Conservation (phyloP, 1,140 invertebrate genomes). For the Drosophila burlai region DNA sequence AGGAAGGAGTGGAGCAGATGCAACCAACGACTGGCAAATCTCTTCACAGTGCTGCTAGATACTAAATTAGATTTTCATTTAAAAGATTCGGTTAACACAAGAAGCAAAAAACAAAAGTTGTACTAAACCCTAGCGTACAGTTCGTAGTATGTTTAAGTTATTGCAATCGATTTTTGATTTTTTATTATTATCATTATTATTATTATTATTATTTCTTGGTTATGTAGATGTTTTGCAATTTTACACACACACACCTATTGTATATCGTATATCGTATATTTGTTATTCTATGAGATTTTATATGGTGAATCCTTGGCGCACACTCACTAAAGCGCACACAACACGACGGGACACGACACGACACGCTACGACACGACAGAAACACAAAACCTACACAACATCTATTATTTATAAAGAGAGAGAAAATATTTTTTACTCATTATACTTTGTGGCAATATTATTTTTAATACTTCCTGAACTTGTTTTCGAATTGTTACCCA, state of each 20-base stretch:
- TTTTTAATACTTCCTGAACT: conserved; percentile 50
- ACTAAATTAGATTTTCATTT: conserved; percentile 74
- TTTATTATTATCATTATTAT: conserved; percentile 52
- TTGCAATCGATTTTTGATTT: conserved; percentile 70
- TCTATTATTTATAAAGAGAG: conserved; percentile 75
- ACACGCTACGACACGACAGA: conserved; percentile 12
- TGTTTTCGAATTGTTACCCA: conserved; percentile 49
- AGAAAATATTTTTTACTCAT: conserved; percentile 62
- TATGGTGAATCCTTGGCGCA: conserved; percentile 61
- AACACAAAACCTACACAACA: conserved; percentile 35
- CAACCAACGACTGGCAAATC: conserved; percentile 80
- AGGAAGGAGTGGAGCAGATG: conserved; percentile 35
- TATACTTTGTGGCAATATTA: conserved; percentile 69
- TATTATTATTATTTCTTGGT: conserved; percentile 61
- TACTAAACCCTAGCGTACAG: conserved; percentile 59
- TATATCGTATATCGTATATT: conserved; percentile 65
- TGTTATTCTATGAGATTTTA: conserved; percentile 82
- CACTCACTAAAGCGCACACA: conserved; percentile 48
- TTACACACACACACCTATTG: conserved; percentile 48
- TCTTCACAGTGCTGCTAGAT: conserved; percentile 78
- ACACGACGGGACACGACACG: not conserved
- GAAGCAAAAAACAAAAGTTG: conserved; percentile 47
- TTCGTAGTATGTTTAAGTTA: conserved; percentile 71
- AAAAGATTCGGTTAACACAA: conserved; percentile 33
- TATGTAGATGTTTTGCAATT: conserved; percentile 74